Evolutionary conservation across 2,113 vertebrate species (phyloP).

Genomic region (Australoheros scitulus): DNA sequence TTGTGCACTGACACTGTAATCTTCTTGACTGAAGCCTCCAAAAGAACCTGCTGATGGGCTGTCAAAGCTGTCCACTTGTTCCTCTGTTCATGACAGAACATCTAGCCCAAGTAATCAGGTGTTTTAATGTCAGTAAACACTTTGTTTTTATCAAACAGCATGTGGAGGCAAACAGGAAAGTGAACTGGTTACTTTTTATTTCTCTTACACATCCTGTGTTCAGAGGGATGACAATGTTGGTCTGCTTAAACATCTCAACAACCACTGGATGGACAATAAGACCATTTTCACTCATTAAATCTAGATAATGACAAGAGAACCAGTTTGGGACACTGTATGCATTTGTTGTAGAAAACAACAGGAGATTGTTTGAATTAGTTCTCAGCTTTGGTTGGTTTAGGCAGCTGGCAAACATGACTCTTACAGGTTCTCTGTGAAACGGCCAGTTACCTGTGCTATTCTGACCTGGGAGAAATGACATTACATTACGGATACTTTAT

Average conservation of each 20-base stretch:
- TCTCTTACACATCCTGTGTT: neutral
- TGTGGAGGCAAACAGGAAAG: neutral
- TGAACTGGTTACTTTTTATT: neutral
- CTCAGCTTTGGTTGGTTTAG: neutral
- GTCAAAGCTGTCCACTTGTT: conserved; percentile 6
- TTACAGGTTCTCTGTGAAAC: neutral
- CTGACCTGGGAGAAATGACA: neutral
- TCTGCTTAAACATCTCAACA: neutral
- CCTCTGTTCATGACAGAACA: neutral
- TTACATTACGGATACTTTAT: neutral
- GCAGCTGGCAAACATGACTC: neutral
- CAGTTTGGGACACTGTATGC: neutral
- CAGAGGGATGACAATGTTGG: neutral
- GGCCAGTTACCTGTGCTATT: neutral
- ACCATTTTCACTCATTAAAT: neutral
- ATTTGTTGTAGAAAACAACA: too few relatives aligned
- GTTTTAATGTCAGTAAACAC: neutral
- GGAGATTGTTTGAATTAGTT: neutral
- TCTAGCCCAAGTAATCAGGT: neutral
- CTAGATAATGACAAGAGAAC: neutral
- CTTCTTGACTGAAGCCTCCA: conserved; percentile 4
- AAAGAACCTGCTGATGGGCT: conserved; percentile 5
- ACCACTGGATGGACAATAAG: neutral
- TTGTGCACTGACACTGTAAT: conserved; percentile 36
- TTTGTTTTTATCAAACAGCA: conserved; percentile 1